Conservation (phyloP, 2,888 invertebrate species). For the Salpingus planirostris region DNA sequence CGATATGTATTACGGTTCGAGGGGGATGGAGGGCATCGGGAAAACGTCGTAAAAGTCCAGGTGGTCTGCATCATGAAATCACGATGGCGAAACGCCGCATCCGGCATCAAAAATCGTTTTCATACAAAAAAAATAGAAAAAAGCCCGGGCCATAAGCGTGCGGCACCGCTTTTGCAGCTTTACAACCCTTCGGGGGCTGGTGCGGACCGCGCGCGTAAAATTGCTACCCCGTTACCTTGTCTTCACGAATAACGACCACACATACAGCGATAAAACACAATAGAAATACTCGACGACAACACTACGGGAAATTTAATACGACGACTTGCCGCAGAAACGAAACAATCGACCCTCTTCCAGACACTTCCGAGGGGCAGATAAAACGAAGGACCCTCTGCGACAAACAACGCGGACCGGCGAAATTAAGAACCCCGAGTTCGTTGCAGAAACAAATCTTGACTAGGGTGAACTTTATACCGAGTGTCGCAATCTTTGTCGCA, state of each 20-base stretch:
- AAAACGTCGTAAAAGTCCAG: slow-evolving; percentile 22
- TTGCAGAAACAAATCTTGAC: too few relatives aligned
- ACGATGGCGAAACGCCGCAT: slow-evolving; percentile 17
- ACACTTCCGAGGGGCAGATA: slow-evolving; percentile 4
- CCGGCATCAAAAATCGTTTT: slow-evolving; percentile 23
- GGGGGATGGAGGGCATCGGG: slow-evolving; percentile 1
- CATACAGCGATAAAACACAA: slow-evolving; percentile 17
- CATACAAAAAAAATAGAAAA: too few relatives aligned
- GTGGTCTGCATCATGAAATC: slow-evolving; percentile 18
- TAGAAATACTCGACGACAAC: slow-evolving; percentile 10
- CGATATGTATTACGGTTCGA: too few relatives aligned
- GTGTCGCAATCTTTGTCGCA: too few relatives aligned
- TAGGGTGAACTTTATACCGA: too few relatives aligned
- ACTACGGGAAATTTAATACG: slow-evolving; percentile 12
- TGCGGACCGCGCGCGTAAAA: slow-evolving; percentile 25
- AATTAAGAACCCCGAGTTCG: too few relatives aligned
- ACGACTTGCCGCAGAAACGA: slow-evolving; percentile 4
- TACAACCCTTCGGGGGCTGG: slow-evolving; percentile 26
- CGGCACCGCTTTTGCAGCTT: slow-evolving; percentile 22
- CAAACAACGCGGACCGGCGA: too few relatives aligned
- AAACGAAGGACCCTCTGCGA: too few relatives aligned
- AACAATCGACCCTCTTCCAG: slow-evolving; percentile 7
- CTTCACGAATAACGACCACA: slow-evolving; percentile 16
- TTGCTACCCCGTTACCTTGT: slow-evolving; percentile 20
- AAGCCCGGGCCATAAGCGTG: slow-evolving; percentile 8